Base-by-base conservation (phyloP, 1,140 invertebrate species). In the Hylyphantes graminicola region DNA sequence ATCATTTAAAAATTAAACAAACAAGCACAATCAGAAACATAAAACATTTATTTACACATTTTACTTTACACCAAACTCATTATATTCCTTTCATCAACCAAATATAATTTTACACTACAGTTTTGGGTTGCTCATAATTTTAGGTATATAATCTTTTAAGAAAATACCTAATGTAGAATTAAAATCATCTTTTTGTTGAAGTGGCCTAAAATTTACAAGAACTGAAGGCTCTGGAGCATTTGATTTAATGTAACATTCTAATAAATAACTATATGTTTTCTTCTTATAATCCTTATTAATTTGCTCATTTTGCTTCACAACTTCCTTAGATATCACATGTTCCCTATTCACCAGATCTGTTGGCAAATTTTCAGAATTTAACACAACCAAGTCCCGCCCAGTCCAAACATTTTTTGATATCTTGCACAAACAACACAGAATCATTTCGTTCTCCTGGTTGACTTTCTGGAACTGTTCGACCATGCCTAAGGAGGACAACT, bases 151-250 rank as follows among this genome's bases (percentile, higher is more conserved):
- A 35, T 84, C 63, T 35, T 84, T 84, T 48, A 84, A 55, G 17
- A 77, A 84, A 21, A 76, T 84, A 21, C 73, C 73, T 10, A 84
- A 21, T 35, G 77, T 59, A 21, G 82, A 74, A 74, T 84, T 84
- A 13, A 84, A 77, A 68, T 17, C 6, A 7, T 21, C n/a, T 61
- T 57, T 84, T 35, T 70, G 51, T 35, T 70, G 51, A 61, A 21
- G 54, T 61, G 73, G 64, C 61, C 54, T 76, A 51, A 84, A 67
- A 70, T 77, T 84, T 3, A 80, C 65, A 50, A 59, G n/a, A 10
- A 84, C 13, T 2, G 17, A 17, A 15, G 51, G 10, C 19, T 77
- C 10, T 59, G 53, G 21, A 51, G 17, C 12, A 13, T 59, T 19
- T 57, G n/a, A 35, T 15, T 54, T 13, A 53, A n/a, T 35, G 70